Percentiles rank a stretch among this genome's conserved stretches.
These are phyloP conservation scores for Rhogogaster chlorosoma DNA, from an alignment of 2,888 invertebrate genomes.

Conservation along the genomic window DNA sequence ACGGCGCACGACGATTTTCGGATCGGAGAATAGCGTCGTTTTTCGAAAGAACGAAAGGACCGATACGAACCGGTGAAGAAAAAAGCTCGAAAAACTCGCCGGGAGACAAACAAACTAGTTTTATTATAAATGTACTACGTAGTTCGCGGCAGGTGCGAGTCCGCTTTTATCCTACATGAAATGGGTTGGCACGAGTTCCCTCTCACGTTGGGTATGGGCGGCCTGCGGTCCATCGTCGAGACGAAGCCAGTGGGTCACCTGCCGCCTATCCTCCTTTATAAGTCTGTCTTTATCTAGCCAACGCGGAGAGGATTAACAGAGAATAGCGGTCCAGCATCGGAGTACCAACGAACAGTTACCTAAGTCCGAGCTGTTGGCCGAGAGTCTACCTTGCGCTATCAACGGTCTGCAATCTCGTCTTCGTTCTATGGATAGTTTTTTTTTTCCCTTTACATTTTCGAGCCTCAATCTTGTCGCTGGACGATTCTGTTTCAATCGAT, in stretches of 20 bases:
- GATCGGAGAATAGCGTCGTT: too few relatives aligned
- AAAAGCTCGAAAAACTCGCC: not conserved
- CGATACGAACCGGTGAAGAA: not conserved
- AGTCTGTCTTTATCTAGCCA: conserved; percentile 8
- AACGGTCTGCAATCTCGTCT: not conserved
- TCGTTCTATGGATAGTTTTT: not conserved
- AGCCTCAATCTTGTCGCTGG: too few relatives aligned
- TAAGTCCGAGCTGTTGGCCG: not conserved
- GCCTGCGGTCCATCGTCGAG: not conserved
- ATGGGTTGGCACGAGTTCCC: conserved; percentile 33
- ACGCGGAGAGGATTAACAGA: not conserved
- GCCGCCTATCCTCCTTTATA: conserved; percentile 8
- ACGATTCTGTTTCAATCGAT: too few relatives aligned
- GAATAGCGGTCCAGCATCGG: conserved; percentile 37
- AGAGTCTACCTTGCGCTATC: not conserved
- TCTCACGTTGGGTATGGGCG: conserved; percentile 2
- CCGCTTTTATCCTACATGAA: not conserved
- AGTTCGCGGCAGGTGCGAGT: not conserved
- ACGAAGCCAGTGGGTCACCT: conserved; percentile 48
- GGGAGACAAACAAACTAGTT: not conserved
- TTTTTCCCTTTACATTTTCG: not conserved
- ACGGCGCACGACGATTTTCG: too few relatives aligned
- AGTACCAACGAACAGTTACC: conserved; percentile 34
- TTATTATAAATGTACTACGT: too few relatives aligned
- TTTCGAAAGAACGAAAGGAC: too few relatives aligned